Percentiles rank a stretch among this genome's conserved stretches.
Conservation (phyloP, 1,140 invertebrate genomes). For the Leptopilina clavipes region DNA sequence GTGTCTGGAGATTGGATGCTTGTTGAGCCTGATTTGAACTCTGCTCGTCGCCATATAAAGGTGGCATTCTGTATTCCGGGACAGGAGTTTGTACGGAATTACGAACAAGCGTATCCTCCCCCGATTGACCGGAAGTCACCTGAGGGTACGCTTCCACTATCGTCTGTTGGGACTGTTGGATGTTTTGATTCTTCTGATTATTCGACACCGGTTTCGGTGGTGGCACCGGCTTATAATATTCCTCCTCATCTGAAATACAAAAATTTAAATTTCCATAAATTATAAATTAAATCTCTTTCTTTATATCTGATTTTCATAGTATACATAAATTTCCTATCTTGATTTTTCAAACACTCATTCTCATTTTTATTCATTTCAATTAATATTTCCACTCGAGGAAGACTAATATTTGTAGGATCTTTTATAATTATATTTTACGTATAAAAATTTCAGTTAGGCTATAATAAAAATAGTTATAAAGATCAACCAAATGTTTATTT, state of each 20-base stretch:
- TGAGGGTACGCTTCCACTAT: constrained; percentile 61
- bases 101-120: constrained; percentile 63
- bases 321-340: not conserved
- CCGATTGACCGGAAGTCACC: constrained; percentile 64
- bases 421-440: too few relatives aligned
- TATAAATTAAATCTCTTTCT: not conserved
- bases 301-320: not conserved
- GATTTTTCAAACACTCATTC: not conserved
- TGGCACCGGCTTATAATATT: constrained; percentile 77
- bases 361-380: not conserved
- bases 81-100: constrained; percentile 67
- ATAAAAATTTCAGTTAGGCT: too few relatives aligned
- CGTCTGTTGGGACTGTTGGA: constrained; percentile 60
- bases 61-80: constrained; percentile 72
- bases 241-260: constrained; percentile 75
- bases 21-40: constrained; percentile 72
- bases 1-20: constrained; percentile 79
- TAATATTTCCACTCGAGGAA: too few relatives aligned
- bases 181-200: constrained; percentile 68
- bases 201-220: constrained; percentile 77
- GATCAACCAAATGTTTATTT: too few relatives aligned
- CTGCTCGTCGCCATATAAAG: constrained; percentile 72
- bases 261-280: constrained; percentile 32
- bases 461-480: too few relatives aligned
- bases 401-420: too few relatives aligned